Evolutionary conservation across 2,113 vertebrate species (phyloP), one percentile per base, ranked within the genome.

Genomic region (Smithornis capensis): DNA sequence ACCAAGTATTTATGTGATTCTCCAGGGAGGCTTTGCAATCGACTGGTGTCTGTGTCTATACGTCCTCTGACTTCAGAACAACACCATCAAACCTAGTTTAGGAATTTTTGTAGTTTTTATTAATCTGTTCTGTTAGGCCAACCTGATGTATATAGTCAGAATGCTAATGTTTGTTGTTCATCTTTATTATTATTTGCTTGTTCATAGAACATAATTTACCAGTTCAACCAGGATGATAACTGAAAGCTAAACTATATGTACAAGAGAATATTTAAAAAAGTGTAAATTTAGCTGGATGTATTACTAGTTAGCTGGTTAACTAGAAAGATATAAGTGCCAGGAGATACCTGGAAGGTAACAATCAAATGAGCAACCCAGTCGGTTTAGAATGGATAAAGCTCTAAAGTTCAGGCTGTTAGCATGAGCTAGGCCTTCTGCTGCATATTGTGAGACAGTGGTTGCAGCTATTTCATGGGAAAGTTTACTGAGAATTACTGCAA

Each of bases 131-230:
- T 49, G 14, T 75, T 59, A 55, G 56, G 47, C 21, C 55, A 27
- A 38, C 21, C 38, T 71, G 35, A 22, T 63, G 24, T 19, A 14
- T 17, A 0, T 35, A 38, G 33, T 74, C 27, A n/a, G 16, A 53
- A 14, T 0, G 0, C 10, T 64, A 7, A 4, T 33, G 33, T 74
- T 87, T 65, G 45, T 22, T 3, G 0, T 60, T 68, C 27, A 29
- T 17, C 3, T 60, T 25, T 25, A 40, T 24, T 59, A 35, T 67
- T 91, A 27, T 52, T 79, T 83, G 1, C 11, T 14, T 52, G 2
- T 45, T 78, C 74, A 55, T 7, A 68, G 11, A 87, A 23, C 5
- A 22, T 57, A 33, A 42, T 23, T 53, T 74, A 53, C 8, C 21
- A 49, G 4, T 53, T 57, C 16, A n/a, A 9, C 19, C 19, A 28